These are phyloP conservation scores for Drosophila insularis DNA, from an alignment of 1,140 invertebrate genomes.

Conservation along the genomic window DNA sequence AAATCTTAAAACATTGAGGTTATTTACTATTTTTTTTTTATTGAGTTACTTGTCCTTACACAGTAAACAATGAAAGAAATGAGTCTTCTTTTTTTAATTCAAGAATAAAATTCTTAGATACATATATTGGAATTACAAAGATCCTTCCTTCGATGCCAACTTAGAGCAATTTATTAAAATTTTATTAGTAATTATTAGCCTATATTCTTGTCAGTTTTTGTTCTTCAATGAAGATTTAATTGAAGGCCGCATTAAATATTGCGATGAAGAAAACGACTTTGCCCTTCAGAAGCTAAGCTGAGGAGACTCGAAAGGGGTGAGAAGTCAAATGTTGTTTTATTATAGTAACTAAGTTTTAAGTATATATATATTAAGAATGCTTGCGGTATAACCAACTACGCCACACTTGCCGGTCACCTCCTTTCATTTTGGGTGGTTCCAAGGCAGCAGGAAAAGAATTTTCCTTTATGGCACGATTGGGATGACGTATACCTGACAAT, in stretches of 20 bases:
- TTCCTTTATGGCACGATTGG: conserved; percentile 81
- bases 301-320: conserved; percentile 52
- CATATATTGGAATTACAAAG: too few relatives aligned
- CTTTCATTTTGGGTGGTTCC: conserved; percentile 73
- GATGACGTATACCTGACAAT: conserved; percentile 26
- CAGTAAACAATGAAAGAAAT: too few relatives aligned
- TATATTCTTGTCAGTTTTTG: conserved; percentile 63
- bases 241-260: conserved; percentile 49
- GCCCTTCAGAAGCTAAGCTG: conserved; percentile 9
- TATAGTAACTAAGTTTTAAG: too few relatives aligned
- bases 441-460: conserved; percentile 70
- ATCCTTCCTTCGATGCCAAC: too few relatives aligned
- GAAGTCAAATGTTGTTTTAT: neutral
- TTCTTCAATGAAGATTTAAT: conserved; percentile 61
- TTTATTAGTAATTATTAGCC: too few relatives aligned
- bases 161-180: too few relatives aligned
- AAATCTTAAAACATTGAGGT: too few relatives aligned
- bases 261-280: conserved; percentile 65
- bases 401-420: conserved; percentile 35
- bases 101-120: too few relatives aligned
- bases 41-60: too few relatives aligned
- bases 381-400: conserved; percentile 52
- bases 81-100: too few relatives aligned
- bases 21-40: too few relatives aligned
- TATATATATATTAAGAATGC: conserved; percentile 41